These are phyloP conservation scores for Neuroscelio doddi DNA, from an alignment of 2,888 invertebrate genomes.

Conservation along the genomic window DNA sequence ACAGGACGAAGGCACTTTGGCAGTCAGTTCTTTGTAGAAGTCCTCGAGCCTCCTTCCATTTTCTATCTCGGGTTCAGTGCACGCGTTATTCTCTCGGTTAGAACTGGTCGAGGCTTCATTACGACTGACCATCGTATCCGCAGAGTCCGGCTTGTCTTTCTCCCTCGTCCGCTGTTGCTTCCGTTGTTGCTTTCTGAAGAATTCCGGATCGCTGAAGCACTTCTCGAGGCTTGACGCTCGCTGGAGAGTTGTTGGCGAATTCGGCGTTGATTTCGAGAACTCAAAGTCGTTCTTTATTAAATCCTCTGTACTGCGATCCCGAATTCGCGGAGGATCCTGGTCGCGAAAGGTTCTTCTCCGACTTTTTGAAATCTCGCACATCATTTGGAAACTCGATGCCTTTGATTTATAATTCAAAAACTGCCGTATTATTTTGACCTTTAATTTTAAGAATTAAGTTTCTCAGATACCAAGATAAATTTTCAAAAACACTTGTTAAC, in stretches of 20 bases:
- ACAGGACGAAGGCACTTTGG: constrained; percentile 52
- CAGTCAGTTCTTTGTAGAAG: constrained; percentile 53
- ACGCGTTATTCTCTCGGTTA: constrained; percentile 50
- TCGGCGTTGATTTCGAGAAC: constrained; percentile 55
- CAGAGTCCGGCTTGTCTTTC: constrained; percentile 43
- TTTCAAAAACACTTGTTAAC: no score
- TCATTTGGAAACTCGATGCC: no score
- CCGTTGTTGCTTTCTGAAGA: constrained; percentile 54
- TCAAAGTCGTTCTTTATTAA: constrained; percentile 55
- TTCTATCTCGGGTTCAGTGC: constrained; percentile 49
- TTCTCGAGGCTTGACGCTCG: constrained; percentile 59
- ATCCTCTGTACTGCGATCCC: constrained; percentile 50
- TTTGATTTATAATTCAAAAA: no score
- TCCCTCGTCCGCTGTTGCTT: constrained; percentile 50
- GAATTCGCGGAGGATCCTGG: constrained; percentile 66
- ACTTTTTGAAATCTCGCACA: constrained; percentile 63
- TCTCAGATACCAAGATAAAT: no score
- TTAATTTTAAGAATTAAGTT: no score
- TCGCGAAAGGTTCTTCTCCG: constrained; percentile 63
- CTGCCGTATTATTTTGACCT: constrained; percentile 55
- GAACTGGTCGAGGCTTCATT: constrained; percentile 52
- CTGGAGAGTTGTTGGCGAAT: constrained; percentile 54
- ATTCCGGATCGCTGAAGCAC: constrained; percentile 62
- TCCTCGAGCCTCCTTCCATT: constrained; percentile 50
- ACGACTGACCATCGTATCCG: constrained; percentile 40